Evolutionary conservation across 2,113 vertebrate genomes (phyloP), one percentile per base, ranked within the genome.

Genomic region (Uria aalge): DNA sequence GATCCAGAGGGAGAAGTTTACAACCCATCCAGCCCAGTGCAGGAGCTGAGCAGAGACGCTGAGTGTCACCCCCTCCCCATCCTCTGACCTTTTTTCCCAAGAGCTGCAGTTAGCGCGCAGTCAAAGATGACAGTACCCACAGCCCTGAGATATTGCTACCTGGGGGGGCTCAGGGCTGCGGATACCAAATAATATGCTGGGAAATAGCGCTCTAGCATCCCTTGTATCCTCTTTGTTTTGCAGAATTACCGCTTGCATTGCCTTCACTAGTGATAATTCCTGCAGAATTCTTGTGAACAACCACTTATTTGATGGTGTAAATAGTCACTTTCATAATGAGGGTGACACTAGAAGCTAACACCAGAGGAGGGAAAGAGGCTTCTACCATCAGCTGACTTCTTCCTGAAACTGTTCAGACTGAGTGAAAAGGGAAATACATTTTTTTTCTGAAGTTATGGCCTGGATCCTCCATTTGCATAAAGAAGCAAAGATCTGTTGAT

Each of bases 371-470:
- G 34, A 1, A 59, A 41, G 48, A 45, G 55, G 24, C 21, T 91
- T 47, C 85, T 56, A 56, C 77, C 87, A 69, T 88, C 87, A 94
- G 90, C 73, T 88, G 78, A 24, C 85, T 87, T 91, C 76, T 89
- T 94, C 77, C 64, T 67, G 57, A 81, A 97, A 83, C 62, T 89
- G 32, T 82, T 92, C 75, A 40, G 63, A 43, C 3, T 40, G 34
- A 63, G 38, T 17, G 68, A 72, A 94, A 94, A 72, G 92, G 94
- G 85, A 94, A 97, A 90, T 74, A 29, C 0, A 11, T 53, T 63
- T 60, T 63, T 53, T 79, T 52, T 21, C 55, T 82, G 68, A 83
- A 71, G 26, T 85, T 23, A 72, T 0, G 12, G 36, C 32, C 73
- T 57, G 50, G 22, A 53, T 57, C 45, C 81, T 82, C 69, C 6